Evolutionary conservation across 2,113 vertebrate species (phyloP).

Genomic region (Vidua macroura): DNA sequence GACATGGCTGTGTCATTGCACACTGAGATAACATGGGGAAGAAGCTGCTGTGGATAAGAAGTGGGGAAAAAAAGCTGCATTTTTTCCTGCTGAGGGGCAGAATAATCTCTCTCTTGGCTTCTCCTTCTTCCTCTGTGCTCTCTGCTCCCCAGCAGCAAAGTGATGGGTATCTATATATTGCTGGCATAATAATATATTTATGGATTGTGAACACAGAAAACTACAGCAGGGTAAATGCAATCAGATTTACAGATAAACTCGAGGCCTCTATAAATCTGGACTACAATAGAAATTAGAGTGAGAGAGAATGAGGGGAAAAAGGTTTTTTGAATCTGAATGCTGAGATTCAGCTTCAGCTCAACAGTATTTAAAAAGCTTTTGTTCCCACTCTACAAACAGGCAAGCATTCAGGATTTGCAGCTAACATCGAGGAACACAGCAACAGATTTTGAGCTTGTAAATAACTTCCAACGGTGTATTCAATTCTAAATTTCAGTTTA

Average conservation of each 20-base stretch:
- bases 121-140: neutral
- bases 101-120: rapidly evolving
- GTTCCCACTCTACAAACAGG: neutral
- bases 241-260: neutral
- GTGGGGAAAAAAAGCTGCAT: neutral
- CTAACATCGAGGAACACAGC: neutral
- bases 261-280: neutral
- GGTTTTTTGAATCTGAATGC: neutral
- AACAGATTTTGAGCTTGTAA: slow-evolving; percentile 40
- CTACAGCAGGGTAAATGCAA: neutral
- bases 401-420: neutral
- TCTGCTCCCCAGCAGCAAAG: neutral
- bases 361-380: neutral
- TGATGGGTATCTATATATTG: neutral
- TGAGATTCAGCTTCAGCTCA: neutral
- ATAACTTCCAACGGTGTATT: slow-evolving; percentile 30
- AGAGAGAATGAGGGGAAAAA: neutral
- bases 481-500: slow-evolving; percentile 3
- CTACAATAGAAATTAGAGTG: neutral
- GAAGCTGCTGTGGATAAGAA: neutral
- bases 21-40: rapidly evolving
- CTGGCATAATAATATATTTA: neutral
- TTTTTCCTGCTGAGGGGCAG: neutral
- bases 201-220: neutral
- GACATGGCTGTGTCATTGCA: neutral